A percentile compares a stretch with the other conserved stretches of the same genome.
These are phyloP conservation scores for Patella pellucida DNA, from an alignment of 2,888 invertebrate genomes.

Conservation along the genomic window DNA sequence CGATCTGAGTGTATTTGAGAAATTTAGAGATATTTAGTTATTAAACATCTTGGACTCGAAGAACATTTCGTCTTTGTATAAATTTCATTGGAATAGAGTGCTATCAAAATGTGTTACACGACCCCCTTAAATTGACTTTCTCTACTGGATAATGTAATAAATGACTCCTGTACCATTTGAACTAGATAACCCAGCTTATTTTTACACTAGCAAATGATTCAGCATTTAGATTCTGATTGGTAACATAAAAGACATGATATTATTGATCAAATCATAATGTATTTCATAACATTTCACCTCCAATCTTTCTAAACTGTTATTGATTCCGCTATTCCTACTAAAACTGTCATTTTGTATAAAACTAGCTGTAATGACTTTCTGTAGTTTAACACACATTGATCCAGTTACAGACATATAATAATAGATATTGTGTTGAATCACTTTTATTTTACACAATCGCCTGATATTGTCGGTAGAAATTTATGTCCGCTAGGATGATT, in stretches of 20 bases:
- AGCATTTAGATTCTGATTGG: not conserved
- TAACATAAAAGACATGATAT: slow-evolving; percentile 3
- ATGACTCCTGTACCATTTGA: not conserved
- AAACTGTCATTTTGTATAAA: slow-evolving; percentile 9
- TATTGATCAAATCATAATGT: slow-evolving; percentile 9
- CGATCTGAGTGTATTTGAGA: too few relatives aligned
- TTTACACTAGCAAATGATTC: slow-evolving; percentile 7
- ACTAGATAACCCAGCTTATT: not conserved
- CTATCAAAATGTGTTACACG: not conserved
- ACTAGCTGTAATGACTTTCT: slow-evolving; percentile 11
- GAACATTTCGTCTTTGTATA: too few relatives aligned
- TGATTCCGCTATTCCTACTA: slow-evolving; percentile 7
- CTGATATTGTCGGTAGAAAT: too few relatives aligned
- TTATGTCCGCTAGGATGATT: too few relatives aligned
- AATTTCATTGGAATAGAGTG: not conserved
- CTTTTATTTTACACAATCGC: too few relatives aligned
- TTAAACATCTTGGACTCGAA: too few relatives aligned
- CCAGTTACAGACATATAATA: not conserved
- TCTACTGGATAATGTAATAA: slow-evolving; percentile 4
- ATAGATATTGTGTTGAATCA: too few relatives aligned
- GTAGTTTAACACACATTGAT: slow-evolving; percentile 1
- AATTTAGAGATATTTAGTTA: too few relatives aligned
- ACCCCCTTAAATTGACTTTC: slow-evolving; percentile 7
- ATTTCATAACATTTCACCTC: slow-evolving; percentile 10
- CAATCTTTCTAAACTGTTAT: slow-evolving; percentile 9